Evolutionary conservation across 2,113 vertebrate species (phyloP), one percentile per base, ranked within the genome.

Genomic region (Sylvietta virens): DNA sequence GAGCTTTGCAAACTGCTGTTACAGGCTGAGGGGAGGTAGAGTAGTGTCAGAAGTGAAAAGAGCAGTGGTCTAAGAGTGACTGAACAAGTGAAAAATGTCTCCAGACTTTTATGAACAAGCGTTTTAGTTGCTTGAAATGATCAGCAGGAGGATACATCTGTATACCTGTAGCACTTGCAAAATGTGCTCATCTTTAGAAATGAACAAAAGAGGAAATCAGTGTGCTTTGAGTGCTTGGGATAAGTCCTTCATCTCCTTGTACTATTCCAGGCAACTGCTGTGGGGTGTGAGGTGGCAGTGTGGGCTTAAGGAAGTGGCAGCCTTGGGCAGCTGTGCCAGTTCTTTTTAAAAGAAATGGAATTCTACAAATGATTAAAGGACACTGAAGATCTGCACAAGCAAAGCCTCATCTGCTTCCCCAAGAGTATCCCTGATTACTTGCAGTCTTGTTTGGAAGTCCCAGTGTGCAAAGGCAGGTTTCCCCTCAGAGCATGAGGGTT

Each of bases 401-500:
- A 70, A 90, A 89, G 40, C 9, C 26, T 86, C 54, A 40, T 90
- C 45, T 83, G 15, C 19, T 90, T 88, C 37, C 71, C 57, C 47
- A 40, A 9, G 50, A 84, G 31, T 40, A 53, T 51, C 35, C 31
- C 35, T 82, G 58, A 72, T 92, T 51, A 62, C 56, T 15, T 51
- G 35, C 33, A 73, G 56, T 45, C 39, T 39, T 65, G 13, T 62
- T 74, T 65, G 73, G 61, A 86, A 86, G 64, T 48, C 23, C 26
- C 5, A 16, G 45, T n/a, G n/a, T 21, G 31, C 31, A 72, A 56
- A 84, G 26, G 20, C 37, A 50, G 40, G 6, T 77, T 67, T 62
- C 23, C 20, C n/a, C 44, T 17, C 6, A 30, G n/a, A 65, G 4
- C 10, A 10, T 0, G 1, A 74, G 14, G 6, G 1, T 73, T 19